phyloP scores from a whole-genome alignment of 2,888 invertebrate species.

The Parochlus steinenii region DNA sequence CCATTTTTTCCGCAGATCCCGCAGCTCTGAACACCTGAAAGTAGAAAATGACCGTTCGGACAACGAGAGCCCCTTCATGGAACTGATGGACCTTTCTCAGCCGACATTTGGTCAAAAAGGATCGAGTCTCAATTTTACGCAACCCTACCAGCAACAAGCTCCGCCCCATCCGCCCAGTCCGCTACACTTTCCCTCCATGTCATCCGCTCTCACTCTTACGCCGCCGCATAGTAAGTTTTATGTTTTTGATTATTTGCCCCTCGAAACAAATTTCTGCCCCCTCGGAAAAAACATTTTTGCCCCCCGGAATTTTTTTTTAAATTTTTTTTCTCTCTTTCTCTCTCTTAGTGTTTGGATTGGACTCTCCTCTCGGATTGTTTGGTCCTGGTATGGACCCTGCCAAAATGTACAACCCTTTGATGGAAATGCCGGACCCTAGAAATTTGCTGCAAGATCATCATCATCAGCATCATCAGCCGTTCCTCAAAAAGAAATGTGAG shows the following conservation, averaged over 20 bases:
- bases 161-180: constrained; percentile 38
- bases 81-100: constrained; percentile 28
- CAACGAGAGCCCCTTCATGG: constrained; percentile 27
- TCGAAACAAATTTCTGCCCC: constrained; percentile 2
- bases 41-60: constrained; percentile 14
- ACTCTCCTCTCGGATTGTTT: constrained; percentile 56
- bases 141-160: constrained; percentile 31
- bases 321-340: constrained; percentile 18
- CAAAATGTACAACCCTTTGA: constrained; percentile 51
- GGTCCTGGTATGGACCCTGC: constrained; percentile 59
- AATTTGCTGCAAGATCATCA: constrained; percentile 46
- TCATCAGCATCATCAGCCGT: constrained; percentile 47
- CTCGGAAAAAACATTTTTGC: not conserved
- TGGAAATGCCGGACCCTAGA: constrained; percentile 57
- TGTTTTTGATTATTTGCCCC: not conserved
- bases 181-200: constrained; percentile 55
- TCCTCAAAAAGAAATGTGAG: constrained; percentile 70
- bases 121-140: constrained; percentile 14
- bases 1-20: constrained; percentile 7
- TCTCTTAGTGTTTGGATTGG: constrained; percentile 64
- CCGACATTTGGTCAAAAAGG: constrained; percentile 16
- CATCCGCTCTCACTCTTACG: constrained; percentile 59
- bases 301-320: constrained; percentile 15
- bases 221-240: constrained; percentile 61
- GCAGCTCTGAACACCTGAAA: not conserved